Evolutionary conservation across 2,888 invertebrate genomes (phyloP).

Genomic region (Luperina nickerlii): DNA sequence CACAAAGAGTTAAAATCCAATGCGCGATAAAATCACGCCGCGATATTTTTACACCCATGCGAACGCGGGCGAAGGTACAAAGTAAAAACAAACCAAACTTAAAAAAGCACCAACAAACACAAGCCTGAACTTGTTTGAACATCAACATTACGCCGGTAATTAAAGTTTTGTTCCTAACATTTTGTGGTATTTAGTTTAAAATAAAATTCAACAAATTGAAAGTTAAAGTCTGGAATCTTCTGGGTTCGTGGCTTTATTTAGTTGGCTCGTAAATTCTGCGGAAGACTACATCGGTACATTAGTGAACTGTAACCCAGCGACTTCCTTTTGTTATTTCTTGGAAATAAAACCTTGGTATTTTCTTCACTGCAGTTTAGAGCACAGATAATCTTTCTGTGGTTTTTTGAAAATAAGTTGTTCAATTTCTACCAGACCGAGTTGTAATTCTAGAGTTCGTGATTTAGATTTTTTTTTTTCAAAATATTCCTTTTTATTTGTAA

Average conservation of each 20-base stretch:
- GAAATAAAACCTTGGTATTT: slow-evolving; percentile 19
- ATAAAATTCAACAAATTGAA: slow-evolving; percentile 38
- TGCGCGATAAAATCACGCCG: background rate
- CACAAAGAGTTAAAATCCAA: background rate
- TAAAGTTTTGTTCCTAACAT: slow-evolving; percentile 39
- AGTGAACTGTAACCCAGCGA: slow-evolving; percentile 24
- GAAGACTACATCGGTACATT: slow-evolving; percentile 43
- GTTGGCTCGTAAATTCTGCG: slow-evolving; percentile 56
- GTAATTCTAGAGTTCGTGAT: too few relatives aligned
- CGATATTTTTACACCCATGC: background rate
- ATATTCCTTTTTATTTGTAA: too few relatives aligned
- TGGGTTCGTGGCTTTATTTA: slow-evolving; percentile 31
- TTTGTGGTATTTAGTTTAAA: slow-evolving; percentile 35
- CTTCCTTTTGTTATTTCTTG: slow-evolving; percentile 26
- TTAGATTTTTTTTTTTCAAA: too few relatives aligned
- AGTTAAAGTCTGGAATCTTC: slow-evolving; percentile 36
- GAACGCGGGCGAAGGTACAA: background rate
- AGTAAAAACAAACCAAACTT: slow-evolving; percentile 21
- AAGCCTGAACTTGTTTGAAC: slow-evolving; percentile 23
- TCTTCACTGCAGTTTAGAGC: slow-evolving; percentile 3
- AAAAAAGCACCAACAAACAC: slow-evolving; percentile 16
- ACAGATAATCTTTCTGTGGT: background rate
- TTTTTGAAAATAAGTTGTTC: background rate
- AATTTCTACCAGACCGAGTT: background rate
- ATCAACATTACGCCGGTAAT: slow-evolving; percentile 38